Conservation (phyloP, 2,797 vertebrate genomes). For the Myotis myotis region DNA sequence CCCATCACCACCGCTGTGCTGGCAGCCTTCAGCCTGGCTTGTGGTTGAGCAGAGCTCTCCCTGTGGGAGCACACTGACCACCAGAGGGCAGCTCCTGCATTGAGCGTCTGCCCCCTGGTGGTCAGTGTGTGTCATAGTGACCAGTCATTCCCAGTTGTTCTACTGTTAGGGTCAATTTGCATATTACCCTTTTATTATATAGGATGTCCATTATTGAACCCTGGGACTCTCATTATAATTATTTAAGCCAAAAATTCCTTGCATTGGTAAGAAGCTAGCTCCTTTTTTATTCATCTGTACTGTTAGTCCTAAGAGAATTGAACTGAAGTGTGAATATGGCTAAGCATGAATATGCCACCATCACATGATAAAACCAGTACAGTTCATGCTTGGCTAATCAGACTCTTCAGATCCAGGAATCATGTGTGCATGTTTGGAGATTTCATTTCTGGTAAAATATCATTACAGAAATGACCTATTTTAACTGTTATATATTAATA, state of each 20-base stretch:
- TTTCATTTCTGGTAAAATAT: not conserved
- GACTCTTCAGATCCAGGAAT: not conserved
- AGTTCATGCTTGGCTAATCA: not conserved
- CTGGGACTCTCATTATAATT: not conserved
- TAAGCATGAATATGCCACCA: not conserved
- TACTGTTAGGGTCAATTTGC: too few species aligned
- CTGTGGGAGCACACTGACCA: too few species aligned
- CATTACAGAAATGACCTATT: not conserved
- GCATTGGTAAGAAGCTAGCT: not conserved
- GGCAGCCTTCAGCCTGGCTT: too few species aligned
- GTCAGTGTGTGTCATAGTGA: too few species aligned
- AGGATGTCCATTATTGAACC: not conserved
- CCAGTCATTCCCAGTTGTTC: too few species aligned
- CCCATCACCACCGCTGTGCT: too few species aligned
- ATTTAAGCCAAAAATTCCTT: not conserved
- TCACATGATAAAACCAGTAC: not conserved
- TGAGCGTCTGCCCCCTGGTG: too few species aligned
- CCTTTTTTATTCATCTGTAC: not conserved
- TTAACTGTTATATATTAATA: not conserved
- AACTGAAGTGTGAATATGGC: not conserved
- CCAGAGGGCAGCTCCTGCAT: too few species aligned
- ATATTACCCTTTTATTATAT: too few species aligned
- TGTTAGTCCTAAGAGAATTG: not conserved
- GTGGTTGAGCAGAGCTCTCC: too few species aligned
- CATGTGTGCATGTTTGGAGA: not conserved